phyloP scores from a whole-genome alignment of 2,888 invertebrate genomes.

The Rhingia campestris region DNA sequence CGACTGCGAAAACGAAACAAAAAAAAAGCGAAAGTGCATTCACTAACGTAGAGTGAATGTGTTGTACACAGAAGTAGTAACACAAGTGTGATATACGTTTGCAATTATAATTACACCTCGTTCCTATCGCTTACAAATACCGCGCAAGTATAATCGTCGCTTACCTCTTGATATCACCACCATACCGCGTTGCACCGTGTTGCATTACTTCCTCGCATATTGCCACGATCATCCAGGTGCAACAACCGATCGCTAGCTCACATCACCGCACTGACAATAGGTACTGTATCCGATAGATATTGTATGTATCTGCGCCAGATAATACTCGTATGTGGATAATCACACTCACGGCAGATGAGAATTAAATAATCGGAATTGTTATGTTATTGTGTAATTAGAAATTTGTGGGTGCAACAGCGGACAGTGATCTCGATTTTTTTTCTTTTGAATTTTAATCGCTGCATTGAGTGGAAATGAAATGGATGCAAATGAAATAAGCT shows the following conservation, averaged over 20 bases:
- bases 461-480: not conserved
- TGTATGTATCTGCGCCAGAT: constrained; percentile 23
- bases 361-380: constrained; percentile 35
- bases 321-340: constrained; percentile 5
- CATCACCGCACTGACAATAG: constrained; percentile 47
- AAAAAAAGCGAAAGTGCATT: constrained; percentile 71
- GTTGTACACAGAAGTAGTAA: constrained; percentile 11
- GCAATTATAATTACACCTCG: constrained; percentile 62
- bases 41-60: constrained; percentile 41
- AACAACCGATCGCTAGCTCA: constrained; percentile 54
- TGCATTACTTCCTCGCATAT: constrained; percentile 61
- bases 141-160: constrained; percentile 55
- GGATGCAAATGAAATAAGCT: not conserved
- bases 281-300: constrained; percentile 18
- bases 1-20: not conserved
- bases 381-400: constrained; percentile 37
- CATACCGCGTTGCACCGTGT: constrained; percentile 15
- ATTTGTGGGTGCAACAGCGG: constrained; percentile 20
- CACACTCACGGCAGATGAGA: constrained; percentile 21
- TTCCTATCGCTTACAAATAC: constrained; percentile 64
- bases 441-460: not conserved
- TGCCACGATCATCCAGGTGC: constrained; percentile 61
- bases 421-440: constrained; percentile 23
- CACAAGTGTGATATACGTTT: constrained; percentile 48
- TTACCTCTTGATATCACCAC: constrained; percentile 50